Evolutionary conservation across 2,888 invertebrate species (phyloP), one percentile per base, ranked within the genome.

Genomic region (Andrena hattorfiana): DNA sequence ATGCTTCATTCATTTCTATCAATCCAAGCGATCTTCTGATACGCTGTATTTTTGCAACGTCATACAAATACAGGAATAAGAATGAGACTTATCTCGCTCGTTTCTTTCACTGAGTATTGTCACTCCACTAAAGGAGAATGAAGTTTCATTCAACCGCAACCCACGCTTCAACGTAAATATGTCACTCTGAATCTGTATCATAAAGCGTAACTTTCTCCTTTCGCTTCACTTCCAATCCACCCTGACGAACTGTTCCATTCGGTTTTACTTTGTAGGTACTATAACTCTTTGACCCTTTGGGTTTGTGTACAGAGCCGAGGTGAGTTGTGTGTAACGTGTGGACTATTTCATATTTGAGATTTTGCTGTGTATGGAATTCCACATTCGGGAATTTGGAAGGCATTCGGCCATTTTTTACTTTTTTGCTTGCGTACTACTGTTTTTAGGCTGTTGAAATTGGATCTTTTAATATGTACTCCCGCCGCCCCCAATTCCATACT

Each of bases 191-290:
- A 74, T 59, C 51, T 30, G 59, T 32, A 68, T 28, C 59, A 30
- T 74, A 74, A 74, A 74, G 30, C 48, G 42, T 30, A 74, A 67
- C 68, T 74, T 74, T 59, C 68, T 48, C 68, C 26, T 30, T 23
- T 68, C 30, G 2, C 16, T n/a, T 20, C 16, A 28, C 16, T 28
- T 60, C 20, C 26, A 32, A 13, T 13, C 20, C 2, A 7, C 42
- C 35, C 51, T 23, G n/a, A 35, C 32, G 35, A 62, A 35, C 49
- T 60, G 1, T 7, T 20, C 35, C 56, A 59, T 66, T 66, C 13
- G 23, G 28, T 28, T 66, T 35, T 32, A 48, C 32, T 4, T 32
- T 7, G 35, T 23, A 5, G 4, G 42, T 16, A 5, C 42, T 42
- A 5, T 13, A n/a, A 20, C 30, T n/a, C n/a, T 56, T 30, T 48